Evolutionary conservation across 1,140 invertebrate species (phyloP), one percentile per base, ranked within the genome.

Genomic region (Nilaparvata lugens): DNA sequence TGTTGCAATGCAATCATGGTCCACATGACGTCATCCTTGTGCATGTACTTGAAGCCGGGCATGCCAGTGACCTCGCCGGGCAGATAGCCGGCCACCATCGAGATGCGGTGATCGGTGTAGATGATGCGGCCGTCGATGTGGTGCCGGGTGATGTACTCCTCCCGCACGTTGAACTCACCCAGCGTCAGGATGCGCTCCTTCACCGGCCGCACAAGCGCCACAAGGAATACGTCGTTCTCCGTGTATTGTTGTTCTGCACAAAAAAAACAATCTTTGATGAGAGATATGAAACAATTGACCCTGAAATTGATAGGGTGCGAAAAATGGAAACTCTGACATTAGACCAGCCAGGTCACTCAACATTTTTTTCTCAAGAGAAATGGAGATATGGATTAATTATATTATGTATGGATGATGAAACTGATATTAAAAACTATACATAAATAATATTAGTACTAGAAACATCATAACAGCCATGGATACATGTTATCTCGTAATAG

Each of bases 81-180:
- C 81, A 93, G 82, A 71, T 92, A 92, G 1, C 91, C 91, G 25
- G 89, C 87, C 1, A 92, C 85, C 16, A 88, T 76, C 0, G 89
- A 87, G 61, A 94, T 91, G 64, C 90, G 75, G 63, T 93, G 89
- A 73, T 95, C 91, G 60, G 86, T 87, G 65, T 85, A 87, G 35
- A 93, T 84, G 58, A 94, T 93, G 56, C 85, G 78, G 1, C 90
- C 90, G 70, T 93, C 88, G 18, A 90, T 79, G 24, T 89, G 77
- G 73, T 94, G 91, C 19, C 90, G 75, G 0, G 91, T 93, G 14
- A 87, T 80, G 70, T 93, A 95, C 71, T 93, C 90, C 72, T 92
- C 84, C 60, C 83, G 83, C 53, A 81, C 84, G 1, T 86, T 82
- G 31, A 35, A 35, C 66, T 92, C 89, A 28, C 91, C 73, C 19